Base-by-base conservation (phyloP, 2,113 vertebrate species). In the Hyla sarda region DNA sequence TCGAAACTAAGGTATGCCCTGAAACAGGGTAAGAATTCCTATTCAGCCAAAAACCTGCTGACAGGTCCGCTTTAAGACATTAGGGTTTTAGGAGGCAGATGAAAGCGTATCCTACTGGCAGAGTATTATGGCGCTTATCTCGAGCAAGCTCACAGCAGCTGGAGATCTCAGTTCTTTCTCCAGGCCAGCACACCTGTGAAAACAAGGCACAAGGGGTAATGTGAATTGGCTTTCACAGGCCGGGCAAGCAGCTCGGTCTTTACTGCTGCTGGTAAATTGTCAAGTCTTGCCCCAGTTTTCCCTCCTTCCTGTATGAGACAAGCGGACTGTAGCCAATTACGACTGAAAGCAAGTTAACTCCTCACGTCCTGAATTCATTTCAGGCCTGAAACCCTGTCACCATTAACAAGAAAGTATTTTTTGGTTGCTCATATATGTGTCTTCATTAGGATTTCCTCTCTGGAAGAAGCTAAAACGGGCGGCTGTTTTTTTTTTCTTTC, bases 181-280 rank as follows among this genome's bases (percentile, higher is more conserved):
- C 67, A 23, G 48, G 37, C 32, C 82, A 25, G 83, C 54, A 45
- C 83, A 84, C 83, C 83, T 84, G 83, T 84, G 83, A 74, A 84
- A 84, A 84, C 83, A 84, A 45, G 56, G 83, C 72, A 56, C 71
- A 25, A n/a, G 83, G 73, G 83, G 4, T 62, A 37, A 81, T 76
- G 83, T 76, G 73, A 84, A 62, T 84, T 75, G 52, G 83, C 73
- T 84, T 84, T 62, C 83, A 65, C 34, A 28, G 80, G 60, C 28
- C 80, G 80, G 60, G 54, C 72, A 19, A 23, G 30, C 54, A 41
- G 54, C 83, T 84, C n/a, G 9, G n/a, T 84, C 72, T 76, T 28
- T 60, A 14, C 82, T 75, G 71, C 82, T 75, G 69, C 69, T 74
- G 71, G 72, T 76, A 56, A 34, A 84, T 58, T 84, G 83, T 76